phyloP scores from a whole-genome alignment of 2,113 vertebrate species.

The Plotosus lineatus region DNA sequence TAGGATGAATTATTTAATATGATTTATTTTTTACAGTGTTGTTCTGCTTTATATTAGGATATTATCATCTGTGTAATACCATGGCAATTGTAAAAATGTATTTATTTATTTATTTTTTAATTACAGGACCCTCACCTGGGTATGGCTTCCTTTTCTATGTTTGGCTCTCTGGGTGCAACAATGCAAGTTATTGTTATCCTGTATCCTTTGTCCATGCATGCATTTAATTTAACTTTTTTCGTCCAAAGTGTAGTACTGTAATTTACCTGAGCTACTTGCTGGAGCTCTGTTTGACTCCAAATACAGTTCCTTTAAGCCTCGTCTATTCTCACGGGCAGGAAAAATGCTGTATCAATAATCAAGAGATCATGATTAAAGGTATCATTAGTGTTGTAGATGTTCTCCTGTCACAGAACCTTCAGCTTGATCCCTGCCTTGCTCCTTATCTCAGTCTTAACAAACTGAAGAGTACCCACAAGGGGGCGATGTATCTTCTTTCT shows the following conservation, averaged over 20 bases:
- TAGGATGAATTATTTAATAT: neutral
- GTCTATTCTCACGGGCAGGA: neutral
- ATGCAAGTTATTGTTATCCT: constrained; percentile 94
- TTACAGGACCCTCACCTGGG: constrained; percentile 84
- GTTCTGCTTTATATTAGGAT: neutral
- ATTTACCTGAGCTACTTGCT: too few species aligned
- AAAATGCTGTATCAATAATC: neutral
- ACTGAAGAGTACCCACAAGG: neutral
- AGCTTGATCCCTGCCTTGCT: neutral
- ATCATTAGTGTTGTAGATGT: neutral
- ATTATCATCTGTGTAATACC: neutral
- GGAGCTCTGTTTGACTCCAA: neutral
- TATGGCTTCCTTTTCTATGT: constrained; percentile 91
- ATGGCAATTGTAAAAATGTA: neutral
- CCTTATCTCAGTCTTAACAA: neutral
- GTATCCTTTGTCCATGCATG: constrained; percentile 80
- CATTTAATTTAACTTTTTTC: neutral
- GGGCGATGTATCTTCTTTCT: neutral
- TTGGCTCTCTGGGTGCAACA: constrained; percentile 89
- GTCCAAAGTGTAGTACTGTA: too few species aligned
- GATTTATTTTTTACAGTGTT: neutral
- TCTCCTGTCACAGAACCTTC: neutral
- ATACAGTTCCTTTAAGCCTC: neutral
- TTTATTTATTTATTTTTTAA: constrained; percentile 17
- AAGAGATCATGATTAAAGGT: neutral